A percentile compares a stretch with the other conserved stretches of the same genome.
These are phyloP conservation scores for Fukomys damarensis DNA, from an alignment of 2,113 vertebrate species.

Conservation along the genomic window DNA sequence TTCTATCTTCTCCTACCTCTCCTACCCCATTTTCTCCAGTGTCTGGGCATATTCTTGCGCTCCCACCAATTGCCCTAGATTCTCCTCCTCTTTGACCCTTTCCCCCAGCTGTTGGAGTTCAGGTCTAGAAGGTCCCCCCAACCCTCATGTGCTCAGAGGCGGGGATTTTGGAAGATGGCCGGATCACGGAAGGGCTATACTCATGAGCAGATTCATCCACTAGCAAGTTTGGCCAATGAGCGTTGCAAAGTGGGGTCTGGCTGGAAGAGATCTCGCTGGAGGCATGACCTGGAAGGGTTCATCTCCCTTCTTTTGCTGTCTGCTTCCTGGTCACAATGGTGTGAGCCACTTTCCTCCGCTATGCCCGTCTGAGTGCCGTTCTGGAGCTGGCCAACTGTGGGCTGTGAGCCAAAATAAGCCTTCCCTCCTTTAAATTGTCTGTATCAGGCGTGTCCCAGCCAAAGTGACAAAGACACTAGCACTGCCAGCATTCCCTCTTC, in stretches of 20 bases:
- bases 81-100: not conserved
- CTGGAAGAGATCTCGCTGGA: not conserved
- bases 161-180: not conserved
- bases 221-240: not conserved
- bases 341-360: not conserved
- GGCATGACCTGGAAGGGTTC: no score
- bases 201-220: not conserved
- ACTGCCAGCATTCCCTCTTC: not conserved
- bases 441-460: not conserved
- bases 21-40: not conserved
- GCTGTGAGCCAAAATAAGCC: not conserved
- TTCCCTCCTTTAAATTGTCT: not conserved
- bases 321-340: not conserved
- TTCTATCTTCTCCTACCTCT: not conserved
- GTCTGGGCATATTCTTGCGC: not conserved
- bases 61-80: not conserved
- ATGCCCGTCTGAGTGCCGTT: not conserved
- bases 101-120: not conserved
- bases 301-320: not conserved
- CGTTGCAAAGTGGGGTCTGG: not conserved
- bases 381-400: not conserved
- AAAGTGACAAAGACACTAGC: not conserved
- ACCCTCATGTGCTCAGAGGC: not conserved
- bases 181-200: not conserved
- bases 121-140: not conserved